Evolutionary conservation across 2,113 vertebrate species (phyloP), one percentile per base, ranked within the genome.

Genomic region (Sylvietta virens): DNA sequence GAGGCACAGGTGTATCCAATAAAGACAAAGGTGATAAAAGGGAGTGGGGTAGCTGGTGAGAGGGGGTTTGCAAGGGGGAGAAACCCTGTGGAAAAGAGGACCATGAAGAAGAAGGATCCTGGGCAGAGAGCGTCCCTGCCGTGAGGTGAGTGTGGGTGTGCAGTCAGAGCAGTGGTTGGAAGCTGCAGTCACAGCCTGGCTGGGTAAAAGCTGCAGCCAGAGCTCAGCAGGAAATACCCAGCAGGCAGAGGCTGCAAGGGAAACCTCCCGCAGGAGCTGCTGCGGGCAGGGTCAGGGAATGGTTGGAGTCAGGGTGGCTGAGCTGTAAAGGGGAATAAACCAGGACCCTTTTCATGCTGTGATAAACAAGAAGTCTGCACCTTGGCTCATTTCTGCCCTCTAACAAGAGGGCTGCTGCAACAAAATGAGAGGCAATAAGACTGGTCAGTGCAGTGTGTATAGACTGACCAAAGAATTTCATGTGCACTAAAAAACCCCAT

Each of bases 41-140:
- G 56, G n/a, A 16, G 14, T 23, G 56, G n/a, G 14, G 5, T 3
- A 26, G n/a, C 10, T 24, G n/a, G 14, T 15, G n/a, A 58, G n/a
- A 10, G 22, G 23, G 15, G 6, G 10, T 7, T 0, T 4, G 35
- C 6, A 35, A 24, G n/a, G 33, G n/a, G 56, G 4, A 56, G 13
- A 6, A 57, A 35, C 9, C 22, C 10, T 57, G 33, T 23, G n/a
- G 56, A 35, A 58, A 8, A 14, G 4, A 20, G n/a, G 35, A 33
- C 8, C 26, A 33, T n/a, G 56, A 16, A 35, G n/a, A 35, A 11
- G 22, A 2, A 35, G 22, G 56, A 35, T 58, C 22, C 9, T 35
- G 22, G 2, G 56, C 14, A 24, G 14, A 22, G 20, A 35, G 33
- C 15, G 15, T 58, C n/a, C 2, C 9, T 58, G 22, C 22, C 7